Conservation (phyloP, 2,888 invertebrate genomes). For the Crocallis elinguaria region DNA sequence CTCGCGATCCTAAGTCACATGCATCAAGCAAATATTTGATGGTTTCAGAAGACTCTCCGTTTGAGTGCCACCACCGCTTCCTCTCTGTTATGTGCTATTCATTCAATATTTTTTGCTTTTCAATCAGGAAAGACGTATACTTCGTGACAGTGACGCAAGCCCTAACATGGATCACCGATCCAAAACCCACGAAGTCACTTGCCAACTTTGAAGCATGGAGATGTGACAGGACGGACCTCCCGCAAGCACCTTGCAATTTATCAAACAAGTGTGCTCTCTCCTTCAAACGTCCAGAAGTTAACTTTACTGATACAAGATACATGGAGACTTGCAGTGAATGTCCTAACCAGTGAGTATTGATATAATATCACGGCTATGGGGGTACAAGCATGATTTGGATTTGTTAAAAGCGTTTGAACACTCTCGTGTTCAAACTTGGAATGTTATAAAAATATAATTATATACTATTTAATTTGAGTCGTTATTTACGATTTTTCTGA, state of each 20-base stretch:
- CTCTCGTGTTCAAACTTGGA: too few relatives aligned
- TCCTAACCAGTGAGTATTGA: conserved; percentile 87
- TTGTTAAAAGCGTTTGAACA: neutral
- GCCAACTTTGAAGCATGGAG: conserved; percentile 92
- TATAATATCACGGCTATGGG: neutral
- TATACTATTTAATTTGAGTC: too few relatives aligned
- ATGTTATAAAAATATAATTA: too few relatives aligned
- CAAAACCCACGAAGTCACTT: conserved; percentile 88
- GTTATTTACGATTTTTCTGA: too few relatives aligned
- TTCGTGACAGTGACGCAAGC: conserved; percentile 94
- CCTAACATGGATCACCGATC: conserved; percentile 96
- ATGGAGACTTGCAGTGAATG: conserved; percentile 95
- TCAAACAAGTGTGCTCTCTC: conserved; percentile 93
- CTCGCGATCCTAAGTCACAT: too few relatives aligned
- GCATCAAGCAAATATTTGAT: too few relatives aligned
- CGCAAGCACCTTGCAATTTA: conserved; percentile 90
- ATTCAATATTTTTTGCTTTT: neutral
- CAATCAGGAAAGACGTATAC: conserved; percentile 91
- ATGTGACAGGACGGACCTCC: conserved; percentile 89
- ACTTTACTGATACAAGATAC: conserved; percentile 92
- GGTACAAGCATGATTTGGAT: neutral
- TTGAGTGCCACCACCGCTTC: too few relatives aligned
- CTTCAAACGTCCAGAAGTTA: conserved; percentile 90
- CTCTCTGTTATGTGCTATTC: neutral
- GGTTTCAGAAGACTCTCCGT: too few relatives aligned